Base-by-base conservation (phyloP, 2,797 vertebrate species). In the Acomys russatus region DNA sequence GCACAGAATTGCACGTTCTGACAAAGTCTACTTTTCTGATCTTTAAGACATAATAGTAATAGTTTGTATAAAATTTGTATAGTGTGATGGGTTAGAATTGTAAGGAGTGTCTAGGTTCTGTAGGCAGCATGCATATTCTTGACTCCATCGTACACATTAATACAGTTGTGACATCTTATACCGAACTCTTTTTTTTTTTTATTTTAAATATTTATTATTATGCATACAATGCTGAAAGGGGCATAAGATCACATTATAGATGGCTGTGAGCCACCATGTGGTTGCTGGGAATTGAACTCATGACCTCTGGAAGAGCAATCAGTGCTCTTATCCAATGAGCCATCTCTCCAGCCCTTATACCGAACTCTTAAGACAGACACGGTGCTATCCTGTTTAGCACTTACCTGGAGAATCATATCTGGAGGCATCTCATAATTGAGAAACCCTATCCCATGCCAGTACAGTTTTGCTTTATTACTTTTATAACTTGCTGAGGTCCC, bases 391-490 rank as follows among this genome's bases (percentile, higher is more conserved):
- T 20, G n/a, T 4, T 71, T 20, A 10, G 35, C 33, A 84, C 28
- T 85, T 97, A 98, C 98, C 98, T 98, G 97, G 28, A 98, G 97
- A 73, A 98, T 97, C n/a, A 95, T 38, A 3, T 98, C 97, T 7
- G 98, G 97, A 25, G 97, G 96, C 94, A 88, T 98, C 83, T 98
- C 96, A 33, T 97, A 96, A 49, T 92, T 96, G 22, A 98, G n/a
- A 70, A 98, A 87, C 0, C 93, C 56, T 23, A 98, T 92, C 14
- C 97, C 96, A 30, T 80, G 89, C 97, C 97, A 98, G 61, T 79
- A 97, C 2, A 98, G 88, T 44, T 97, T 98, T 66, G 97, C 96
- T 71, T 94, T 95, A 28, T 85, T 70, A 70, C 96, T 97, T 90
- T 9, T 95, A 44, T 98, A 98, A 90, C 91, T 98, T 66, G 97